These are phyloP conservation scores for Euplexia lucipara DNA, from an alignment of 2,888 invertebrate species.

Conservation along the genomic window DNA sequence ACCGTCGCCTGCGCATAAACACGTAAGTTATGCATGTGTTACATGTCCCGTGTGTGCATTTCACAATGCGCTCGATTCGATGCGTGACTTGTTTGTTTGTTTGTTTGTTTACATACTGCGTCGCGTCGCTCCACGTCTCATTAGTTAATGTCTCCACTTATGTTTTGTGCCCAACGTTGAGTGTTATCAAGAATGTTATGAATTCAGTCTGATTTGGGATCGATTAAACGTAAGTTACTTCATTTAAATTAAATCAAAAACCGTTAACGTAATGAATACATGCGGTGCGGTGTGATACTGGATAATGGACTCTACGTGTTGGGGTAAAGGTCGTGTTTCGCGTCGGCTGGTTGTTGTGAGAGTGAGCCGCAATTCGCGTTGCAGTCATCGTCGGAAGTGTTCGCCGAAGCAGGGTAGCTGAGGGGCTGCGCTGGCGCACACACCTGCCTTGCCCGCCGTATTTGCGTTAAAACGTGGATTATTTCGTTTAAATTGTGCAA, in stretches of 20 bases:
- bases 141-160: constrained; percentile 55
- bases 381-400: constrained; percentile 76
- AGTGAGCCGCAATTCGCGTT: constrained; percentile 72
- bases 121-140: constrained; percentile 60
- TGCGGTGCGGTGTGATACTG: constrained; percentile 62
- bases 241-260: constrained; percentile 76
- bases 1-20: constrained; percentile 76
- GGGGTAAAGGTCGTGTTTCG: constrained; percentile 52
- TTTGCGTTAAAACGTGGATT: constrained; percentile 66
- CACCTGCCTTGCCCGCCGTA: constrained; percentile 82
- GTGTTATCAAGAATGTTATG: constrained; percentile 45
- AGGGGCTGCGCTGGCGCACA: constrained; percentile 76
- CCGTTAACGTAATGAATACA: constrained; percentile 77
- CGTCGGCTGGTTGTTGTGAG: constrained; percentile 39
- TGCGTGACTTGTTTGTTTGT: constrained; percentile 76
- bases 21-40: constrained; percentile 87
- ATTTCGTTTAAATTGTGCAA: constrained; percentile 54
- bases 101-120: constrained; percentile 77
- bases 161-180: constrained; percentile 44
- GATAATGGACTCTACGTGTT: constrained; percentile 65
- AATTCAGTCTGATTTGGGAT: constrained; percentile 57
- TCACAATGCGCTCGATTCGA: constrained; percentile 80
- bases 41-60: constrained; percentile 80
- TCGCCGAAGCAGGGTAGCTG: constrained; percentile 64
- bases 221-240: constrained; percentile 71